Evolutionary conservation across 1,140 invertebrate genomes (phyloP), one percentile per base, ranked within the genome.

Genomic region (Whitmania pigra): DNA sequence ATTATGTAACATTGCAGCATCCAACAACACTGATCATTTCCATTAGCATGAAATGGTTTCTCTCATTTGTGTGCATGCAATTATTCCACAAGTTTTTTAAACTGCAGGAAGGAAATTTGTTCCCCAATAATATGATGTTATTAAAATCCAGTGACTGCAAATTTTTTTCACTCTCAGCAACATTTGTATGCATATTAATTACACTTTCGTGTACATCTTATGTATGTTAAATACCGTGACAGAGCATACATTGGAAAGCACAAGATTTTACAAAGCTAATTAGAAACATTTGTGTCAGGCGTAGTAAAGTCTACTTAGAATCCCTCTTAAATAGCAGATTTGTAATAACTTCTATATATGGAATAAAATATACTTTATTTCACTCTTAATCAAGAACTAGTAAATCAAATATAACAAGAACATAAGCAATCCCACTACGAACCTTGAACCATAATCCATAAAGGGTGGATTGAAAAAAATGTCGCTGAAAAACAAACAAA

Each of bases 221-320:
- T 22, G 57, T 20, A 15, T 7, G 22, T 63, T 22, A 63, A 63
- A 18, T 63, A 20, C 29, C 57, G 0, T 7, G 57, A 7, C 7
- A 63, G 29, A 72, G 57, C 22, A 17, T 63, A 13, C 22, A 63
- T 18, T 13, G 22, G 57, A 31, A 63, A 7, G 57, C 22, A 25
- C 22, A 63, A 25, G 0, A 63, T 63, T 31, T 63, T 25, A 63
- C 2, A 63, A 63, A 63, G 29, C 22, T 63, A 63, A 25, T 22
- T 25, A 25, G 57, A 63, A 25, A 31, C 75, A 78, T 72, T 73
- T 57, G 70, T 63, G 57, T 63, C 3, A 17, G 57, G 22, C 57
- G 22, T 13, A 49, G 13, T 49, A 49, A 49, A 15, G 43, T 17
- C 15, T 15, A 49, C 15, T 49, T 13, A 49, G 43, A 11, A 49